Base-by-base conservation (phyloP, 2,797 vertebrate species). In the Neoniphon sammara region DNA sequence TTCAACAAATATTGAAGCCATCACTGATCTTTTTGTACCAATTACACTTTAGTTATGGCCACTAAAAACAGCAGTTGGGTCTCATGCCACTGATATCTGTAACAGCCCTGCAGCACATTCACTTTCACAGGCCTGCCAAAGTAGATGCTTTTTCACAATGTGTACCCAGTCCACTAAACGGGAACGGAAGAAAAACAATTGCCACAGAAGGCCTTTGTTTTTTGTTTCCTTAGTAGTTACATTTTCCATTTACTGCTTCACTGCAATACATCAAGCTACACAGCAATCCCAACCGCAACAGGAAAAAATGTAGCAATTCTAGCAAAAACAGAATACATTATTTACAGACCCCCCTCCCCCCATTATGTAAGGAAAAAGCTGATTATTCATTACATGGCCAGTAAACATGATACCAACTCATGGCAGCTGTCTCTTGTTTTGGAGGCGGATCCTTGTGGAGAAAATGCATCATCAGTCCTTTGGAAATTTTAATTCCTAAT, bases 191-290 rank as follows among this genome's bases (percentile, higher is more conserved):
- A 36, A 30, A 44, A 55, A 1, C 23, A 42, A 30, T 61, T 44
- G 12, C 8, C 9, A 66, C 61, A 68, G 6, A 17, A 7, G 1
- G 10, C 21, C 73, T 67, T 52, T 17, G 1, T 6, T 74, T 58
- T 59, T 66, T 68, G n/a, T 39, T 20, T 39, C 4, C 2, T 9
- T 39, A 1, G 10, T 27, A 0, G 23, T 57, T 50, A 68, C 9
- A 2, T 39, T 71, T 31, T 36, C 67, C 52, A 69, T 58, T 68
- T 75, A 76, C 23, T 66, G 30, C 11, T 55, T 57, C 20, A 58
- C 2, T 73, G 15, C 44, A 39, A 70, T 31, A 64, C 65, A 59
- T 2, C 27, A 10, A 21, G 49, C 54, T 78, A 66, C 10, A 70
- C 17, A 14, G 57, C 25, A 49, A 46, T 31, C 54, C 39, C 21